Conservation (phyloP, 2,888 invertebrate species). For the Malthinus seriepunctatus region DNA sequence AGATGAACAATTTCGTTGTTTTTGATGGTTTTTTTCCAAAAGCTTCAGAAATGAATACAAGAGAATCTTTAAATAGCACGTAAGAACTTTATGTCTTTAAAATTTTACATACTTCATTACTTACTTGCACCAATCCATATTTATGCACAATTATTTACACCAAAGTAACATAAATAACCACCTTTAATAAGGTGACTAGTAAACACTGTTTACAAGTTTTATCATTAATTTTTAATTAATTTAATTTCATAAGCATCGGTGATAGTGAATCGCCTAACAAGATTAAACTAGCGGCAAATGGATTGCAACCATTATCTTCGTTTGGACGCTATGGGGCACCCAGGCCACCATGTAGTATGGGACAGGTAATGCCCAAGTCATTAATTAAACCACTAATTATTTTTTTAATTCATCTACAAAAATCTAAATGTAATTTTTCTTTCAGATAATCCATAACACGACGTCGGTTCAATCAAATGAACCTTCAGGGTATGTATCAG, state of each 20-base stretch:
- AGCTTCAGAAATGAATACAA: conserved; percentile 4
- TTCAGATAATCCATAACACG: conserved; percentile 69
- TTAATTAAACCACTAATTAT: background rate
- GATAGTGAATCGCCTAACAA: conserved; percentile 25
- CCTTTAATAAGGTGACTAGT: background rate
- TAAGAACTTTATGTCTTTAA: conserved; percentile 14
- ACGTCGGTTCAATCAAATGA: conserved; percentile 57
- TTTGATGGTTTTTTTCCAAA: conserved; percentile 76
- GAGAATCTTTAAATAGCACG: conserved; percentile 30
- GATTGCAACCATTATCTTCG: conserved; percentile 51
- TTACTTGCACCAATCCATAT: background rate
- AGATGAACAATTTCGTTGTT: conserved; percentile 87
- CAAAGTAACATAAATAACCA: background rate
- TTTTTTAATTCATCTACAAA: background rate
- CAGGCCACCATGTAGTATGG: conserved; percentile 69
- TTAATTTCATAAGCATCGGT: conserved; percentile 28
- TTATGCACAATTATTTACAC: too few relatives aligned
- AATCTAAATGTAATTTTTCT: conserved; percentile 38
- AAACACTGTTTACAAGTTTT: background rate
- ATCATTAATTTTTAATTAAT: conserved; percentile 14
- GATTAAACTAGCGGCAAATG: conserved; percentile 47
- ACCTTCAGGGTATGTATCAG: conserved; percentile 61
- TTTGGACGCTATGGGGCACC: conserved; percentile 67
- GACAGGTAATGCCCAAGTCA: conserved; percentile 57
- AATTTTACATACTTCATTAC: background rate